phyloP scores from a whole-genome alignment of 2,888 invertebrate genomes.

The Polydrusus cervinus region DNA sequence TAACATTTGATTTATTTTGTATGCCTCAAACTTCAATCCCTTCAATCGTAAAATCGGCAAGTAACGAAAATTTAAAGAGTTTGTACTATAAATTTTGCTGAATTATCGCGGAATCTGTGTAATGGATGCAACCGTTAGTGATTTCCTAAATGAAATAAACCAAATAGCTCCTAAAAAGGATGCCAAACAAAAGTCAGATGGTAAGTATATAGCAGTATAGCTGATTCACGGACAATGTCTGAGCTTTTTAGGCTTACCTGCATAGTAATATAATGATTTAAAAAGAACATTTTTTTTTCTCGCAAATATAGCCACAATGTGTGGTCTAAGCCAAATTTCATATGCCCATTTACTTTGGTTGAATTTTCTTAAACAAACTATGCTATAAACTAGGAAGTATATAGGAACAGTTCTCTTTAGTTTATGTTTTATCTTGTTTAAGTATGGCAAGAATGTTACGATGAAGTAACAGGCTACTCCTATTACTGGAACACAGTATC shows the following conservation, averaged over 20 bases:
- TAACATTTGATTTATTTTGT: background rate
- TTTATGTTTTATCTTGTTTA: constrained; percentile 3
- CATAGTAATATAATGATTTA: too few relatives aligned
- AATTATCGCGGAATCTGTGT: background rate
- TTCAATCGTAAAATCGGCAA: too few relatives aligned
- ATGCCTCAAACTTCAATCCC: background rate
- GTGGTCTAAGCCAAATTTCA: background rate
- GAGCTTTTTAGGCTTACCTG: too few relatives aligned
- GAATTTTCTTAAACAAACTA: background rate
- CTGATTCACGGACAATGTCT: too few relatives aligned
- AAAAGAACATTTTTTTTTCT: too few relatives aligned
- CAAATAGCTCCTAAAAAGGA: constrained; percentile 65
- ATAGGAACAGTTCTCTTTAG: background rate
- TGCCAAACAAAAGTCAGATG: constrained; percentile 9
- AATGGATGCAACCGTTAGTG: constrained; percentile 68
- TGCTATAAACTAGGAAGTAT: background rate
- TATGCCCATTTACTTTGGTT: background rate
- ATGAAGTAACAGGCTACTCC: constrained; percentile 76
- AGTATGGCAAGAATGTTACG: constrained; percentile 78
- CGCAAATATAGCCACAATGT: too few relatives aligned
- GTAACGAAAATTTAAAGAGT: background rate
- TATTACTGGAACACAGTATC: constrained; percentile 80
- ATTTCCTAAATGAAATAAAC: constrained; percentile 70
- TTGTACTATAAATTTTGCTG: background rate
- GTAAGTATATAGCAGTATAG: too few relatives aligned